Evolutionary conservation across 2,888 invertebrate species (phyloP), one percentile per base, ranked within the genome.

Genomic region (Hermaeophaga mercurialis): DNA sequence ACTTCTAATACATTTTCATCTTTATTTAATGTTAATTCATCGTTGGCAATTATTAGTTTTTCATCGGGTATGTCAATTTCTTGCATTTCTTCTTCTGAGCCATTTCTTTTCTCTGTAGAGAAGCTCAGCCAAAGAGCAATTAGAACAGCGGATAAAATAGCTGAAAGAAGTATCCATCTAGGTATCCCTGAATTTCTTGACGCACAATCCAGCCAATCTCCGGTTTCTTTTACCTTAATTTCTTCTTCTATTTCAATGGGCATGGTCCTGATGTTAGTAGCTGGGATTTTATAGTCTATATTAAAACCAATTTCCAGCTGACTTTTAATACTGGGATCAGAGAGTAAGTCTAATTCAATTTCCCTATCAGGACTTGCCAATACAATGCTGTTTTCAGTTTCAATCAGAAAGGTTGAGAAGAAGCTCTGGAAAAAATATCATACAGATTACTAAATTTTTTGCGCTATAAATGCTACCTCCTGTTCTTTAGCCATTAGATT

Each of bases 161-260:
- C 73, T 24, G 76, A 66, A 14, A 77, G 73, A 28, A 81, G 70
- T 39, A 80, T 68, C 68, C 79, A 75, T 17, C 79, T 73, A 0
- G 81, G 80, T 47, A 81, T 71, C n/a, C 81, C 81, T 1, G 80
- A 80, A 64, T 80, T 80, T 36, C 74, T 72, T 0, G 80, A 73
- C 3, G 75, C 75, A 62, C 77, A 77, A 54, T 76, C 76, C 55
- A 77, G 63, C 76, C 76, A 76, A 61, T 73, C 73, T 7, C 68
- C 67, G 31, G 62, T 57, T 41, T 65, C 64, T 46, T 61, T 61
- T 15, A 49, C 46, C 43, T 52, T 52, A 15, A 52, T 24, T 48
- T 64, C 52, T 28, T 62, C 58, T 15, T 61, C 63, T 36, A 64
- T 64, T 58, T 69, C 69, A 45, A 75, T 73, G 0, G 77, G 77